Percentiles rank a stretch among this genome's conserved stretches.
These are phyloP conservation scores for Drosophila guanche DNA, from an alignment of 1,140 invertebrate genomes.

Conservation along the genomic window DNA sequence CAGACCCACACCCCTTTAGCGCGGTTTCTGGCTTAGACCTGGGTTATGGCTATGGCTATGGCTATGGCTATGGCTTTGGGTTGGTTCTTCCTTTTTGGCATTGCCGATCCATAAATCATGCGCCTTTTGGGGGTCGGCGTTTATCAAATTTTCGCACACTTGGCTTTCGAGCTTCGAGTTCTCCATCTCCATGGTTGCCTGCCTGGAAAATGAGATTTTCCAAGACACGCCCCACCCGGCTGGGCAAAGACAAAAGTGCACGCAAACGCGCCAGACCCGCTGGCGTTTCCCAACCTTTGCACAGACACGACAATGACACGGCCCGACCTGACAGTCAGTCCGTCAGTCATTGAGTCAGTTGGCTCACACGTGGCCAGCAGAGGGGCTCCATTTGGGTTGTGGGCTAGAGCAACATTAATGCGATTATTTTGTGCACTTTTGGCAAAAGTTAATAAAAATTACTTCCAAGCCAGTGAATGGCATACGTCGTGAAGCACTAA, in stretches of 20 bases:
- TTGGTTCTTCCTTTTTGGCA: slow-evolving; percentile 25
- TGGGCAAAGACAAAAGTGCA: slow-evolving; percentile 68
- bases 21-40: slow-evolving; percentile 27
- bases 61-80: background rate
- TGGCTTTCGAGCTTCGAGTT: slow-evolving; percentile 42
- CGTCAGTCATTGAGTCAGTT: slow-evolving; percentile 51
- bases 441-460: slow-evolving; percentile 80
- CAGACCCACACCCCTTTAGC: slow-evolving; percentile 34
- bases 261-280: slow-evolving; percentile 42
- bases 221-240: slow-evolving; percentile 55
- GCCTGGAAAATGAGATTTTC: slow-evolving; percentile 74
- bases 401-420: slow-evolving; percentile 60
- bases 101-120: slow-evolving; percentile 69
- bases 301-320: slow-evolving; percentile 72
- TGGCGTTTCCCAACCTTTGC: slow-evolving; percentile 69
- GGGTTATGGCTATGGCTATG: slow-evolving; percentile 19
- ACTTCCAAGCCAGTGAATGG: slow-evolving; percentile 80
- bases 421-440: slow-evolving; percentile 82
- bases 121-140: slow-evolving; percentile 57
- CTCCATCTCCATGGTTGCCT: slow-evolving; percentile 1
- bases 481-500: slow-evolving; percentile 71
- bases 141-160: slow-evolving; percentile 82
- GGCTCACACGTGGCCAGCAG: slow-evolving; percentile 65
- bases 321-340: slow-evolving; percentile 51
- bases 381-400: slow-evolving; percentile 1